phyloP scores from a whole-genome alignment of 2,797 vertebrate genomes.

The Hydrophis major region DNA sequence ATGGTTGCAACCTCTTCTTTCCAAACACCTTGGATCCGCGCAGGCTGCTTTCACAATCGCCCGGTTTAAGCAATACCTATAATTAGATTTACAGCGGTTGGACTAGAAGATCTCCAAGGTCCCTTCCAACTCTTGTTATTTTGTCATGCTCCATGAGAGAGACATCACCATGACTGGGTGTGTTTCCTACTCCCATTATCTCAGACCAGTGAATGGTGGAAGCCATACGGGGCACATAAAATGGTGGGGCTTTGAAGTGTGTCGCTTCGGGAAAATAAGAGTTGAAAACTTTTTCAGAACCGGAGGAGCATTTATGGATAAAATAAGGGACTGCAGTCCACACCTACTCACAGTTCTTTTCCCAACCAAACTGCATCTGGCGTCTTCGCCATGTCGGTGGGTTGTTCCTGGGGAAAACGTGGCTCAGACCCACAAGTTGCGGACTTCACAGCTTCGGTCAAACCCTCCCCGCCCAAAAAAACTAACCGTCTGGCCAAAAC shows the following conservation, averaged over 20 bases:
- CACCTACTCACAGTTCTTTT: fast-evolving
- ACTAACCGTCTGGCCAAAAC: background rate
- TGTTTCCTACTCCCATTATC: background rate
- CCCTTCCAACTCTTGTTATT: background rate
- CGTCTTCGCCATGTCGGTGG: background rate
- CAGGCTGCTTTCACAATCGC: too few species aligned
- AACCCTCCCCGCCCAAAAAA: too few species aligned
- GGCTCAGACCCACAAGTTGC: background rate
- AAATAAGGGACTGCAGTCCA: background rate
- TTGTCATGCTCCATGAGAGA: too few species aligned
- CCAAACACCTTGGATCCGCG: background rate
- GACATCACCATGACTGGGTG: too few species aligned
- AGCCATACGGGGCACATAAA: background rate
- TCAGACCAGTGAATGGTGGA: background rate
- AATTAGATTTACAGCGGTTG: background rate
- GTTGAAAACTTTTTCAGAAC: background rate
- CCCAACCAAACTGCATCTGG: background rate
- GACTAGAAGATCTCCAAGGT: background rate
- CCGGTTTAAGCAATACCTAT: background rate
- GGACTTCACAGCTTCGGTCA: too few species aligned
- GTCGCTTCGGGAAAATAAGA: too few species aligned
- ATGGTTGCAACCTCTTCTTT: too few species aligned
- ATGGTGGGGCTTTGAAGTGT: background rate
- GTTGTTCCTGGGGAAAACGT: background rate
- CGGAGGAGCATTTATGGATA: background rate